Conservation (phyloP, 2,888 invertebrate genomes). For the Archips crataeganus region DNA sequence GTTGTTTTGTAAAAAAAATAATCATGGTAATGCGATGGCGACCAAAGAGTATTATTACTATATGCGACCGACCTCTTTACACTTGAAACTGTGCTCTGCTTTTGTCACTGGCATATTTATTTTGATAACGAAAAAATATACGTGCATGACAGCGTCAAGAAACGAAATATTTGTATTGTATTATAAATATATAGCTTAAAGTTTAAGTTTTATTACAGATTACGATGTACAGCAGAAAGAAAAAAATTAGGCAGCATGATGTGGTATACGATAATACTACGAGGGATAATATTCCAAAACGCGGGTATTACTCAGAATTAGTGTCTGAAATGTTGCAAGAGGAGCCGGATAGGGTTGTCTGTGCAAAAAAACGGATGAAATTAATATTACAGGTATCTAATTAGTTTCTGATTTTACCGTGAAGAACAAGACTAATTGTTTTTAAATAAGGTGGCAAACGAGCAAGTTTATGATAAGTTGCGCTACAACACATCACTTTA, state of each 20-base stretch:
- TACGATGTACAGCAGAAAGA: constrained; percentile 71
- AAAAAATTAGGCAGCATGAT: constrained; percentile 72
- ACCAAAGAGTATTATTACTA: too few species aligned
- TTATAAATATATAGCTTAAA: background rate
- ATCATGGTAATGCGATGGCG: too few species aligned
- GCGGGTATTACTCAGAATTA: constrained; percentile 88
- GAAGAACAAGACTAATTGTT: background rate
- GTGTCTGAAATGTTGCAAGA: constrained; percentile 81
- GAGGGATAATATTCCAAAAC: constrained; percentile 68
- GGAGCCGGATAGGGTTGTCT: constrained; percentile 64
- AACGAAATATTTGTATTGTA: background rate
- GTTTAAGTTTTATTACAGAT: constrained; percentile 28
- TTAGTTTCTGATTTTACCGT: background rate
- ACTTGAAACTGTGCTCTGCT: background rate
- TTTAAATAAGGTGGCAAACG: too few species aligned
- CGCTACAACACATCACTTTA: too few species aligned
- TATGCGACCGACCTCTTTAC: background rate
- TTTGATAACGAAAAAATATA: background rate
- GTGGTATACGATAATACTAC: constrained; percentile 71
- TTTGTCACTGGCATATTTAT: background rate
- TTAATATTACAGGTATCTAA: constrained; percentile 67
- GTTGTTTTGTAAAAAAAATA: too few species aligned
- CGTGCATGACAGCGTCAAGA: background rate
- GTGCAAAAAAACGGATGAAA: constrained; percentile 77
- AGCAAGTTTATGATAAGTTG: too few species aligned